Conservation (phyloP, 1,140 invertebrate genomes). For the Ridgeia piscesae region DNA sequence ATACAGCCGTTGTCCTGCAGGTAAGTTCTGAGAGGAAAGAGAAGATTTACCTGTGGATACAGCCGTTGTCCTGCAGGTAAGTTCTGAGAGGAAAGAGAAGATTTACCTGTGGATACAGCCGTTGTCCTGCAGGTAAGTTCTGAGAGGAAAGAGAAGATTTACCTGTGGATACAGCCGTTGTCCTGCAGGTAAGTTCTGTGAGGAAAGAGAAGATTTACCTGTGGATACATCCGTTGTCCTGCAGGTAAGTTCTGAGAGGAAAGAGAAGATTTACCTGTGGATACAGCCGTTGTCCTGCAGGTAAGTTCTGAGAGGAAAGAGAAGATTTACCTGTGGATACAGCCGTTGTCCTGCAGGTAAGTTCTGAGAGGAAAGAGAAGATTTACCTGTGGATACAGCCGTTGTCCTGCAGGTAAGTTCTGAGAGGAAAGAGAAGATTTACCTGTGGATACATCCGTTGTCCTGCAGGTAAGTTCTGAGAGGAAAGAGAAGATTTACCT, state of each 20-base stretch:
- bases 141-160: constrained; percentile 23
- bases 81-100: constrained; percentile 45
- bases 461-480: constrained; percentile 87
- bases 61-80: constrained; percentile 93
- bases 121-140: constrained; percentile 92
- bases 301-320: constrained; percentile 70
- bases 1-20: constrained; percentile 95
- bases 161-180: constrained; percentile 90
- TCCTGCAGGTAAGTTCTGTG: constrained; percentile 89
- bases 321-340: constrained; percentile 74
- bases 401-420: no score
- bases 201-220: constrained; percentile 48
- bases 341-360: constrained; percentile 93
- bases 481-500: no score
- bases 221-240: constrained; percentile 95
- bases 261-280: constrained; percentile 64
- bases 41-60: constrained; percentile 76
- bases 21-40: constrained; percentile 67
- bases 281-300: constrained; percentile 95
- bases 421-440: constrained; percentile 14
- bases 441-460: constrained; percentile 90
- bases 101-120: constrained; percentile 84
- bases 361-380: constrained; percentile 66
- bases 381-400: no score
- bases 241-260: constrained; percentile 77